A percentile compares a stretch with the other conserved stretches of the same genome.
Conservation (phyloP, 2,113 vertebrate species). For the Ochotona curzoniae region DNA sequence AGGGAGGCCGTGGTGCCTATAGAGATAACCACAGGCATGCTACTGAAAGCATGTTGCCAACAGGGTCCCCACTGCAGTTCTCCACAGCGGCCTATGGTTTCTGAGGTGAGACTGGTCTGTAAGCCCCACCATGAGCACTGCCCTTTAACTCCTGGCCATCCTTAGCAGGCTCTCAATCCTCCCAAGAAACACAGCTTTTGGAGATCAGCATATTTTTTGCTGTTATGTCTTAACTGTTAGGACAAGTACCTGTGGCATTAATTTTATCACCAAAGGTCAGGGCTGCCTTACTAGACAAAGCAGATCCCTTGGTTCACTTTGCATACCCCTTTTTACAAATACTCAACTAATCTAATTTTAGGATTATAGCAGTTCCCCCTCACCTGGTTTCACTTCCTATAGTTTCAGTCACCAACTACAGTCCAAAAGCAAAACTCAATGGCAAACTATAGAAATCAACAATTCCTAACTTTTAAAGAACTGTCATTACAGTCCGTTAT, state of each 20-base stretch:
- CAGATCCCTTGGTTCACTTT: background rate
- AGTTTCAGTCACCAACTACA: background rate
- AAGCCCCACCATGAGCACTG: background rate
- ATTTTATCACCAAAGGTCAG: background rate
- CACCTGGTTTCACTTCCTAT: background rate
- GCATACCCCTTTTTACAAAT: constrained; percentile 50
- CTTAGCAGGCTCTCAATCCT: background rate
- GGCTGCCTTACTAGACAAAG: background rate
- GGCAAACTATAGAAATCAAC: background rate
- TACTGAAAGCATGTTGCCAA: background rate
- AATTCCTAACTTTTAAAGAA: background rate
- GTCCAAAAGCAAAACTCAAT: background rate
- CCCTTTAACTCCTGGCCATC: background rate
- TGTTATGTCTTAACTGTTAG: background rate
- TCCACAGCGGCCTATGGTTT: background rate
- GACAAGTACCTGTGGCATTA: background rate
- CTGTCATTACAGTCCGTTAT: background rate
- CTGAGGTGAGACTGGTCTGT: background rate
- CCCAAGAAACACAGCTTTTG: background rate
- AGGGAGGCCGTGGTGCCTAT: background rate
- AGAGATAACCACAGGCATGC: background rate
- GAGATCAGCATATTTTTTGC: background rate
- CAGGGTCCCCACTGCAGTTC: background rate
- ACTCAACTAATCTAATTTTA: constrained; percentile 15
- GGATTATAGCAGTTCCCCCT: background rate